Conservation (phyloP, 2,888 invertebrate genomes). For the Ophion obscuratus region DNA sequence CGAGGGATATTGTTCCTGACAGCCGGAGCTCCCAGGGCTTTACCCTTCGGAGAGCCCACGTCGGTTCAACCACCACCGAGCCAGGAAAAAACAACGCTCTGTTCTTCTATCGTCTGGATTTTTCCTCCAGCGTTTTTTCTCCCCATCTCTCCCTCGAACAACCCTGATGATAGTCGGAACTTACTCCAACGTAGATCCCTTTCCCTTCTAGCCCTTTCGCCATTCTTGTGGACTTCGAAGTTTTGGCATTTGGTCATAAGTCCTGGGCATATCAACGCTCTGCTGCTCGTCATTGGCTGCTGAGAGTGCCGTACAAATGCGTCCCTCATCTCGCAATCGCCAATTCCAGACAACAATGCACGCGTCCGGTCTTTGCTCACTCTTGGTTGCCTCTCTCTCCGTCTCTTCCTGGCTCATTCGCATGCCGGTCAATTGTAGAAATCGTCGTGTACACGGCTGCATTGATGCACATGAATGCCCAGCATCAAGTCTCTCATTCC, state of each 20-base stretch:
- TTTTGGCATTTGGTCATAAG: no score
- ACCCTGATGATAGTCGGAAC: no score
- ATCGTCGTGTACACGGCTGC: conserved; percentile 47
- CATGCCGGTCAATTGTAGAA: conserved; percentile 59
- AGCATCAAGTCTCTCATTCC: conserved; percentile 31
- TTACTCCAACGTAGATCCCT: no score
- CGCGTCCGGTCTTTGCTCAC: conserved; percentile 57
- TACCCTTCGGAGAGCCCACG: conserved; percentile 55
- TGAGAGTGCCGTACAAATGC: neutral
- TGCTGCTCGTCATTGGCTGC: no score
- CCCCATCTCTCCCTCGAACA: no score
- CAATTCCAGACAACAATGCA: conserved; percentile 66
- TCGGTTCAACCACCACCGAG: conserved; percentile 32
- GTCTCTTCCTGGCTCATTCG: conserved; percentile 1
- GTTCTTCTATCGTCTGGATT: conserved; percentile 1
- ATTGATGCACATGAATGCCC: conserved; percentile 51
- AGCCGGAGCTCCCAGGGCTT: conserved; percentile 47
- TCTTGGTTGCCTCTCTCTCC: conserved; percentile 20
- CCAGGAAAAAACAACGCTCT: conserved; percentile 24
- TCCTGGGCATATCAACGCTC: no score
- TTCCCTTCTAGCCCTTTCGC: no score
- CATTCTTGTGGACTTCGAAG: no score
- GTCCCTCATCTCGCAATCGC: conserved; percentile 60
- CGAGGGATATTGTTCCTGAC: conserved; percentile 64
- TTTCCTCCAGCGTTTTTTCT: no score